These are phyloP conservation scores for Synanthedon myopaeformis DNA, from an alignment of 2,888 invertebrate genomes.

Conservation along the genomic window DNA sequence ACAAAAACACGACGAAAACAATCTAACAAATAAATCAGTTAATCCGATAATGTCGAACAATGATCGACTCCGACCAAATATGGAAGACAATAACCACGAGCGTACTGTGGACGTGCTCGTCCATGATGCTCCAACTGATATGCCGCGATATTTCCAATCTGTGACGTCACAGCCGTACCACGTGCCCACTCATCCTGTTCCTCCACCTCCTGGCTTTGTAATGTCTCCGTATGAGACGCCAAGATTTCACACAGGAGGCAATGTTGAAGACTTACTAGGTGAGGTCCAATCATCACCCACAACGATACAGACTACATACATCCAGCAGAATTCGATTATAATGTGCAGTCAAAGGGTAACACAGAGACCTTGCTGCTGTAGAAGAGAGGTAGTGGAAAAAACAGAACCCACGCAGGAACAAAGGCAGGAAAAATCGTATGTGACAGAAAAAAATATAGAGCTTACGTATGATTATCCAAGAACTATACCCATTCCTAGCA, in stretches of 20 bases:
- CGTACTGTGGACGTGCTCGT: conserved; percentile 57
- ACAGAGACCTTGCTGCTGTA: conserved; percentile 54
- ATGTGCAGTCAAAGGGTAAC: conserved; percentile 59
- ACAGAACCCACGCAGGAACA: conserved; percentile 20
- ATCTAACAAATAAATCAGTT: conserved; percentile 21
- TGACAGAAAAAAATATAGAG: conserved; percentile 66
- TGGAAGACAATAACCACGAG: conserved; percentile 38
- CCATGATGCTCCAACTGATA: conserved; percentile 52
- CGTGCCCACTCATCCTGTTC: conserved; percentile 23
- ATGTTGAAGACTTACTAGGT: conserved; percentile 76
- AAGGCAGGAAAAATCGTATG: conserved; percentile 45
- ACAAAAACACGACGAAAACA: conserved; percentile 15
- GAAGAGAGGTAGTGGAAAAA: conserved; percentile 23
- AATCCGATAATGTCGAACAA: conserved; percentile 26
- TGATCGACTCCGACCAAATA: conserved; percentile 25
- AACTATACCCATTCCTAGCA: conserved; percentile 44
- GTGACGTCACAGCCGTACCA: conserved; percentile 54
- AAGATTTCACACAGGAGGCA: conserved; percentile 70
- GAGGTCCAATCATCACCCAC: conserved; percentile 72
- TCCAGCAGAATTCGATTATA: conserved; percentile 62
- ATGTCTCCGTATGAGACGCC: conserved; percentile 49
- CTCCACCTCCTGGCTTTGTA: conserved; percentile 56
- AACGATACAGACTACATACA: conserved; percentile 52
- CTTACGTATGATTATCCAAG: conserved; percentile 63
- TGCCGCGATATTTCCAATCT: conserved; percentile 56